Percentiles rank a stretch among this genome's conserved stretches.
Evolutionary conservation across 2,797 vertebrate species (phyloP).

Genomic region (Myotis daubentonii): DNA sequence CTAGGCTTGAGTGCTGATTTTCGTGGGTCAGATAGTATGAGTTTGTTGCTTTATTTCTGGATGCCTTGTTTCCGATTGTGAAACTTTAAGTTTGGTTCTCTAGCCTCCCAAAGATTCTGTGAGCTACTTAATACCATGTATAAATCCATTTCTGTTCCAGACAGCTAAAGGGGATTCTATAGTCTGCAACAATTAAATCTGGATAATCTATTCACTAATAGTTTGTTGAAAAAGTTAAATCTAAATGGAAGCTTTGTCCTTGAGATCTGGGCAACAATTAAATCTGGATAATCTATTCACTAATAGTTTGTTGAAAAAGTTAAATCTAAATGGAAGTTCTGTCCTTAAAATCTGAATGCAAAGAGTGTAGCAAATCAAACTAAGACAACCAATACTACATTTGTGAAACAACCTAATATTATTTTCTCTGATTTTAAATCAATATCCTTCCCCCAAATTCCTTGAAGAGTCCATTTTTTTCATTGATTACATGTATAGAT

Average conservation of each 20-base stretch:
- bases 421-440: slow-evolving; percentile 26
- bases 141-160: background rate
- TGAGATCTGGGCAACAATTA: no score
- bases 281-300: no score
- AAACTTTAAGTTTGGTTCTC: background rate
- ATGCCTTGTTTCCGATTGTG: background rate
- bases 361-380: background rate
- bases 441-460: background rate
- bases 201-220: background rate
- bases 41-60: background rate
- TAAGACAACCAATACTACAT: background rate
- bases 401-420: background rate
- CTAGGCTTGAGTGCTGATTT: background rate
- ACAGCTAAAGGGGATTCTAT: background rate
- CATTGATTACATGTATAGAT: background rate
- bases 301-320: no score
- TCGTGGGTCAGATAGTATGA: background rate
- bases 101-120: background rate
- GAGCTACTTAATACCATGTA: background rate
- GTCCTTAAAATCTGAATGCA: background rate
- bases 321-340: no score
- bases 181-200: background rate
- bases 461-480: background rate
- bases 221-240: slow-evolving; percentile 25
- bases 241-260: background rate